Evolutionary conservation across 2,888 invertebrate species (phyloP).

Genomic region (Drosophila austrosaltans): DNA sequence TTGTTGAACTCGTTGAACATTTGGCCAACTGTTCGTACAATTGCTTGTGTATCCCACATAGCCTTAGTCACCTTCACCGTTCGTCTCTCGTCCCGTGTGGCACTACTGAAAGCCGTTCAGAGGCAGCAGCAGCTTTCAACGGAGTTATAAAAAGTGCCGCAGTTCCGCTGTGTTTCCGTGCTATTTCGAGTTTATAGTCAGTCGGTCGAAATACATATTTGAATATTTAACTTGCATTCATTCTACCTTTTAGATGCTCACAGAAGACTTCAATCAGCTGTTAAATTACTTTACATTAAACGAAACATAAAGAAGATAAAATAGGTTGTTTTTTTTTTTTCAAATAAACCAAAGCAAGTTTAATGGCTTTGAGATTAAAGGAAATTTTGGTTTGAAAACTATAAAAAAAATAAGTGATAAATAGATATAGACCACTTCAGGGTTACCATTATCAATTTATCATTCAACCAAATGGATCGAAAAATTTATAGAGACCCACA

Average conservation of each 20-base stretch:
- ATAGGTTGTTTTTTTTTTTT: too few relatives aligned
- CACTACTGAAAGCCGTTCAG: conserved; percentile 37
- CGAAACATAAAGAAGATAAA: background rate
- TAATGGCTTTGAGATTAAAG: background rate
- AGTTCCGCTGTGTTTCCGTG: conserved; percentile 36
- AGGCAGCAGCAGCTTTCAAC: conserved; percentile 58
- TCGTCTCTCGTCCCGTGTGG: conserved; percentile 1
- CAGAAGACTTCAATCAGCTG: conserved; percentile 7
- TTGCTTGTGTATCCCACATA: conserved; percentile 33
- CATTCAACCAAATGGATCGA: conserved; percentile 4
- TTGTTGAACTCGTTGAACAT: conserved; percentile 70
- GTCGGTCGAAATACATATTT: conserved; percentile 5
- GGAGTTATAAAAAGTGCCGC: conserved; percentile 64
- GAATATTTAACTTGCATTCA: conserved; percentile 1
- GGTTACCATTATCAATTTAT: conserved; percentile 3
- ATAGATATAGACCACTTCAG: background rate
- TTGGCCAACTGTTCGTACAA: conserved; percentile 70
- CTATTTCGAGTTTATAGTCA: conserved; percentile 10
- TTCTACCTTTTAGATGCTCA: conserved; percentile 1
- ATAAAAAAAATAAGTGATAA: background rate
- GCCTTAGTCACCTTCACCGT: background rate
- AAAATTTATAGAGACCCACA: background rate
- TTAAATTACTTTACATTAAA: conserved; percentile 1
- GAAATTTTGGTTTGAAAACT: background rate
- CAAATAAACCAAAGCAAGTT: too few relatives aligned